phyloP scores from a whole-genome alignment of 2,113 vertebrate genomes.

The Desmodus rotundus region DNA sequence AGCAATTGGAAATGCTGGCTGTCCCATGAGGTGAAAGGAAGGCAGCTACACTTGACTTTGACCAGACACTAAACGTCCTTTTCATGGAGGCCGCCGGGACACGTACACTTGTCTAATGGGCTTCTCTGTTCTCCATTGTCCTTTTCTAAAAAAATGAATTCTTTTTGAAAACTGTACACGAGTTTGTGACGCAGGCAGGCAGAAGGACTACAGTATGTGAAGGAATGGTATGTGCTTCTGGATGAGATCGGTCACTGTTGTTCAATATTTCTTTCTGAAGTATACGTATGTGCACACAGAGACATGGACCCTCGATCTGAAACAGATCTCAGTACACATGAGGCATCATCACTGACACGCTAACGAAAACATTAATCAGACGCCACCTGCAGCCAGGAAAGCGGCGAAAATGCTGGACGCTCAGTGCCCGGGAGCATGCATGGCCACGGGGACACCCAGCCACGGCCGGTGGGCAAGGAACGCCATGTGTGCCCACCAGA shows the following conservation, averaged over 20 bases:
- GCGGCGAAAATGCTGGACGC: no score
- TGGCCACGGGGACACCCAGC: no score
- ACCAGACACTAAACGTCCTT: not conserved
- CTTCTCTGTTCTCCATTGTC: not conserved
- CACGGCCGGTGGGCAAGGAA: no score
- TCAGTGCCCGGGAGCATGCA: no score
- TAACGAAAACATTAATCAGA: no score
- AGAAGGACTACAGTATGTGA: not conserved
- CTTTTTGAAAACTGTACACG: not conserved
- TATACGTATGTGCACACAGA: not conserved
- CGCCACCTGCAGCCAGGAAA: no score
- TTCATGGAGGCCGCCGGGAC: fast-evolving
- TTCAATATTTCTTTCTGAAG: not conserved
- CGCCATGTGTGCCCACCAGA: no score
- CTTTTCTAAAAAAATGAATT: not conserved
- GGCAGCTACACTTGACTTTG: no score
- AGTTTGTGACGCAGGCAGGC: no score
- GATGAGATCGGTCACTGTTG: not conserved
- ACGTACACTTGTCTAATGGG: fast-evolving
- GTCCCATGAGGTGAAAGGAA: fast-evolving
- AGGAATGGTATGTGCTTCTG: not conserved
- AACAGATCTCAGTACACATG: no score
- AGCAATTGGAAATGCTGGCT: fast-evolving
- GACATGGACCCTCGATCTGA: no score
- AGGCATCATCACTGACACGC: no score